Evolutionary conservation across 2,797 vertebrate genomes (phyloP).

Genomic region (Lutra lutra): DNA sequence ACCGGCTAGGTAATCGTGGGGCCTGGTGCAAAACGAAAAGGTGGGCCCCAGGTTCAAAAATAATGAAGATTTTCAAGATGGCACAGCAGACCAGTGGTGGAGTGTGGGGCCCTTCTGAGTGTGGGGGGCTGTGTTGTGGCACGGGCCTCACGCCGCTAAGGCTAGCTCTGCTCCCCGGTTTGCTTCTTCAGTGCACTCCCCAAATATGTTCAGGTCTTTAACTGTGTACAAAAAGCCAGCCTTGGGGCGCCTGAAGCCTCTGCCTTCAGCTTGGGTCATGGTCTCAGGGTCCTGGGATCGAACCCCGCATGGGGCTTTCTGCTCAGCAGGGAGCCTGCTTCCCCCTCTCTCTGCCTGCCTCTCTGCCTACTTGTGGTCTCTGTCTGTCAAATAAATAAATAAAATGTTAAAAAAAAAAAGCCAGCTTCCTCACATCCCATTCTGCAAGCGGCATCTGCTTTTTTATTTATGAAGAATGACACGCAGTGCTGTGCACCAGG

Average conservation of each 20-base stretch:
- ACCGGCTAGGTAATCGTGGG: background rate
- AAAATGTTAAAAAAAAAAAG: background rate
- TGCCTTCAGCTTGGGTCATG: too few species aligned
- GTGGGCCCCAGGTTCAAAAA: background rate
- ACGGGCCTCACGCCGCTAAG: background rate
- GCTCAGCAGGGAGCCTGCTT: too few species aligned
- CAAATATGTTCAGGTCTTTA: background rate
- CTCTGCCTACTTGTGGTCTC: too few species aligned
- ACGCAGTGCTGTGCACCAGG: background rate
- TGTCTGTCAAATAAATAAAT: too few species aligned
- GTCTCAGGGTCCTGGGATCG: too few species aligned
- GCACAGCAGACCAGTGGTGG: background rate
- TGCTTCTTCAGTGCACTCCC: background rate
- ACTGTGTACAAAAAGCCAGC: background rate
- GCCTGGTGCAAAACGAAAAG: background rate
- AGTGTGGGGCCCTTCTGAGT: background rate
- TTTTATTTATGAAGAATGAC: background rate
- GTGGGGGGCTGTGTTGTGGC: too few species aligned
- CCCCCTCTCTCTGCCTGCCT: too few species aligned
- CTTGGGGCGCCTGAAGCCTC: too few species aligned
- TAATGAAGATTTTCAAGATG: background rate
- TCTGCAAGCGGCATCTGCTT: background rate
- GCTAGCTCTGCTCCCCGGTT: background rate
- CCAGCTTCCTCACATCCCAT: background rate
- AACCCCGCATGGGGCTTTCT: too few species aligned